These are phyloP conservation scores for Campylomormyrus numenius DNA, from an alignment of 2,113 vertebrate species.

Conservation along the genomic window DNA sequence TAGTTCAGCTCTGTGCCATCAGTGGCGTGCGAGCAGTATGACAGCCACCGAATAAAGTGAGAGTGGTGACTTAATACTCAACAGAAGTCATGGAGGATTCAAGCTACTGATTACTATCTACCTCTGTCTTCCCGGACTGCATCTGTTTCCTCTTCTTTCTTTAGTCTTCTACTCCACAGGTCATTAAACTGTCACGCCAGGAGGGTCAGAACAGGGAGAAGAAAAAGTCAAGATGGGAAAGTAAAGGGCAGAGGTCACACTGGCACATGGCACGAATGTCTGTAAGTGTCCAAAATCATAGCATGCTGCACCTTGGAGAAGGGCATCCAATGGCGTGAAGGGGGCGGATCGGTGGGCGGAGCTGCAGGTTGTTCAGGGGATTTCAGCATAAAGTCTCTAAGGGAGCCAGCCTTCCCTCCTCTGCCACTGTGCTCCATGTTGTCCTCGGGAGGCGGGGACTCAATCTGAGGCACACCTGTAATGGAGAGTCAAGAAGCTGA, in stretches of 20 bases:
- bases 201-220: background rate
- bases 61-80: background rate
- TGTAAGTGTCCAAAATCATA: background rate
- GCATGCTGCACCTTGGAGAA: conserved; percentile 50
- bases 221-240: background rate
- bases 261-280: background rate
- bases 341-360: conserved; percentile 21
- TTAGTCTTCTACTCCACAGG: conserved; percentile 40
- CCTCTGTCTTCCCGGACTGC: conserved; percentile 53
- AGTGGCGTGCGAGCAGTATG: too few relatives aligned
- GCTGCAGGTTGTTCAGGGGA: conserved; percentile 28
- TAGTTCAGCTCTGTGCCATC: background rate
- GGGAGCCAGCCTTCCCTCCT: conserved; percentile 38
- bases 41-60: background rate
- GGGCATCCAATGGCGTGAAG: conserved; percentile 37
- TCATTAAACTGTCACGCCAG: conserved; percentile 49
- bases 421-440: conserved; percentile 7
- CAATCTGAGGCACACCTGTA: conserved; percentile 46
- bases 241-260: background rate
- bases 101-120: conserved; percentile 12
- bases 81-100: background rate
- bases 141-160: conserved; percentile 25
- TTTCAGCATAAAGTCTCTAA: conserved; percentile 65
- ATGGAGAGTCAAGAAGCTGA: background rate
- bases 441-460: conserved; percentile 36